Evolutionary conservation across 2,888 invertebrate genomes (phyloP).

Genomic region (Heliconius ismenius): DNA sequence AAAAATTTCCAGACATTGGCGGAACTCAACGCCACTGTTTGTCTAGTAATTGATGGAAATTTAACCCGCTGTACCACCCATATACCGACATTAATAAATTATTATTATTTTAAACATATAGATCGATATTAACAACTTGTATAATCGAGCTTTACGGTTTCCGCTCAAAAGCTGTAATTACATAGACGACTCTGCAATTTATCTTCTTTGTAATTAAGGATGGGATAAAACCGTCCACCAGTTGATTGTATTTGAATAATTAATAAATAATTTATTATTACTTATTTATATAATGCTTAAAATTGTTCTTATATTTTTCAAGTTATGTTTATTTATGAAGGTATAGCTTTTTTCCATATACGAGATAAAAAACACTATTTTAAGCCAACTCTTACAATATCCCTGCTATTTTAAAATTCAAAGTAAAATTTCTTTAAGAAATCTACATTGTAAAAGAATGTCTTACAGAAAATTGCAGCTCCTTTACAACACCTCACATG

Average conservation of each 20-base stretch:
- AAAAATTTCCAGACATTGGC: too few species aligned
- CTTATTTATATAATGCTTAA: neutral
- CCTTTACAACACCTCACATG: conserved; percentile 51
- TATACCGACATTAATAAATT: too few species aligned
- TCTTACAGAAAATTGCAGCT: conserved; percentile 47
- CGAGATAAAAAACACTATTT: neutral
- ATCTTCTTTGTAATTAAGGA: conserved; percentile 23
- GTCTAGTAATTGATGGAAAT: neutral
- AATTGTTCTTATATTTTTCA: neutral
- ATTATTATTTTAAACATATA: neutral
- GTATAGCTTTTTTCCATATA: neutral
- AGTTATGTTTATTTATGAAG: neutral
- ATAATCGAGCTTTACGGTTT: conserved; percentile 17
- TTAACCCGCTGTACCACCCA: neutral
- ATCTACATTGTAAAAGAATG: conserved; percentile 29
- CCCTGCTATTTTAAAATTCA: conserved; percentile 7
- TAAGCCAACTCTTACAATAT: neutral
- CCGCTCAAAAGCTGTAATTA: conserved; percentile 19
- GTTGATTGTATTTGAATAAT: conserved; percentile 22
- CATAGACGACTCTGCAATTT: conserved; percentile 16
- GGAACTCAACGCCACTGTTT: neutral
- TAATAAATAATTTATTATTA: conserved; percentile 12
- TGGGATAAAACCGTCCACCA: conserved; percentile 17
- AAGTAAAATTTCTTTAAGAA: conserved; percentile 20
- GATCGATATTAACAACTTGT: neutral